Base-by-base conservation (phyloP, 2,888 invertebrate species). In the Melanargia galathea region DNA sequence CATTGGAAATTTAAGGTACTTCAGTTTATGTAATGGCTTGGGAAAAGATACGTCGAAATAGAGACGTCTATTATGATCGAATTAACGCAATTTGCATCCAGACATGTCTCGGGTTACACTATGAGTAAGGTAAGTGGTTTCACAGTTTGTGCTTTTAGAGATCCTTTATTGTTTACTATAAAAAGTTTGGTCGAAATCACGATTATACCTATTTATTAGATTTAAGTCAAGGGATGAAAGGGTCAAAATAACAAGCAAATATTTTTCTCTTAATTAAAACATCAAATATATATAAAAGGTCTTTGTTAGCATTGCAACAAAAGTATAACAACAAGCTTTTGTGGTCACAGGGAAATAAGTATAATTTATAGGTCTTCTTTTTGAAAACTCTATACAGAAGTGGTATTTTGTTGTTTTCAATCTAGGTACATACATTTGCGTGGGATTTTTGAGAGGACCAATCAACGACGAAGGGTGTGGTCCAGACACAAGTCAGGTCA, bases 51-150 rank as follows among this genome's bases (percentile, higher is more conserved):
- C 56, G 24, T 33, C 40, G 59, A 65, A 67, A 67, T 62, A 63
- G 64, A 64, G 24, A 49, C 45, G 59, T 73, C 70, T 45, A 45
- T 73, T 30, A 73, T 75, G 73, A 78, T 75, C 70, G 73, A 77
- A 81, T 82, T 82, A 82, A 70, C 70, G 71, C 76, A 79, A 80
- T 80, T 80, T 78, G 60, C 69, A 55, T 60, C 69, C 61, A 68
- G 71, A 75, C 74, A 69, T 64, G 65, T 68, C 66, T 72, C 72
- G 33, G 45, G 61, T 72, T 71, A 58, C 71, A 55, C 22, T 60
- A 43, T 60, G 60, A 63, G 57, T 65, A 60, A 57, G 58, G 48
- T 60, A 58, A 57, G 13, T 45, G 30, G 43, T 45, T 30, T 30
- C 20, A 33, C n/a, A 13, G 26, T 46, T 45, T 54, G 45, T 13